These are phyloP conservation scores for Tipula helvola DNA, from an alignment of 2,888 invertebrate genomes.

Conservation along the genomic window DNA sequence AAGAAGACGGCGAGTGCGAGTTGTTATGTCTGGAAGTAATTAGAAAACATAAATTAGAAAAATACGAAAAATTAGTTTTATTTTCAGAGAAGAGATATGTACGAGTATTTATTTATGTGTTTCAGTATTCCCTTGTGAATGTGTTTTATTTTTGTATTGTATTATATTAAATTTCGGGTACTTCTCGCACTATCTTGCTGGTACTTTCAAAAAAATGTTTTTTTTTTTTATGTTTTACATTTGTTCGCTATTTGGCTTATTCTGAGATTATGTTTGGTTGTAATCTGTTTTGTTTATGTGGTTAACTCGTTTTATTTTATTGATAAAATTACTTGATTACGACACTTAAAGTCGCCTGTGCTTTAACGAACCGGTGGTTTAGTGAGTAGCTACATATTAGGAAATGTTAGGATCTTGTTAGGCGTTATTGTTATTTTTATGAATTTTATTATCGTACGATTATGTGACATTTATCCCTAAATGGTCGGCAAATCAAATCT, in stretches of 20 bases:
- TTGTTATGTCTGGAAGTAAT: constrained; percentile 4
- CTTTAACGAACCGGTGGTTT: no score
- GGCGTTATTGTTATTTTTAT: no score
- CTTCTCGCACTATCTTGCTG: neutral
- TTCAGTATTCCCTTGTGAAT: neutral
- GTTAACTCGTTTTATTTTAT: neutral
- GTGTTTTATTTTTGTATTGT: neutral
- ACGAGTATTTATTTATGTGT: neutral
- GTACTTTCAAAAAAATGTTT: neutral
- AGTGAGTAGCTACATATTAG: no score
- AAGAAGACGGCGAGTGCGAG: neutral
- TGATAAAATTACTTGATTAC: neutral
- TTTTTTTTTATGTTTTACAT: neutral
- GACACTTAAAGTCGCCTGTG: neutral
- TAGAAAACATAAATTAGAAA: neutral
- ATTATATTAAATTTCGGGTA: neutral
- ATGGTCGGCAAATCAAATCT: no score
- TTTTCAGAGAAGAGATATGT: neutral
- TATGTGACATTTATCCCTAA: no score
- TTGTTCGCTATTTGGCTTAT: neutral
- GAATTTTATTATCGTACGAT: no score
- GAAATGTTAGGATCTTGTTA: no score
- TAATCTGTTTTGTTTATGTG: neutral
- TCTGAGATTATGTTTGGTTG: neutral
- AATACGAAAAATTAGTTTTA: neutral